Base-by-base conservation (phyloP, 2,797 vertebrate genomes). In the Cuculus canorus region DNA sequence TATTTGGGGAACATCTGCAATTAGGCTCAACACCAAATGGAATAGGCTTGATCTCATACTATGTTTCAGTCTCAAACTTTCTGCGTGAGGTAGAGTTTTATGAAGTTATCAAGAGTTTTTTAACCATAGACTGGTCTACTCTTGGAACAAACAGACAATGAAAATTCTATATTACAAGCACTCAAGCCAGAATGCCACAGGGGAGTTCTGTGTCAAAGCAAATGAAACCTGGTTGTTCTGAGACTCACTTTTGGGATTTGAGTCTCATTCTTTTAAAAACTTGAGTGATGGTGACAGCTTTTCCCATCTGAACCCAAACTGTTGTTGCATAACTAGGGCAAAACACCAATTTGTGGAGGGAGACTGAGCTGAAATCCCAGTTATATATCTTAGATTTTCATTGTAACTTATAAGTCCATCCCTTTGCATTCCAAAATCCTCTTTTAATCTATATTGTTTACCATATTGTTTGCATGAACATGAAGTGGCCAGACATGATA, bases 261-360 rank as follows among this genome's bases (percentile, higher is more conserved):
- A 2, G 10, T 73, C 17, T 81, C 24, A n/a, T 72, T 82, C 48
- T 70, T 43, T 65, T 83, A 37, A 77, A 90, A 77, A 27, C 17
- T 25, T 47, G 30, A 35, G 9, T n/a, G 27, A 59, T 17, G 24
- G 37, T 82, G 52, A n/a, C 17, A 93, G 7, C 24, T 3, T 14
- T 92, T 82, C 56, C 35, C 23, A 43, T 33, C 1, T 47, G 35
- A 83, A 78, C 25, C 11, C 19, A 77, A 86, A 72, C 28, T 35
- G 6, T 14, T 47, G 10, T 60, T 69, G 18, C 4, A 7, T 37
- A 48, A 57, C 5, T 17, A 11, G 13, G 17, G 6, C 48, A 73
- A 70, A 87, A 8, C 7, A 63, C 14, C 22, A 33, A 48, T 57
- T 10, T 0, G 0, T 13, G 32, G 28, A 39, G 1, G 7, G 17